Evolutionary conservation across 2,797 vertebrate species (phyloP), one percentile per base, ranked within the genome.

Genomic region (Gallinago stenura): DNA sequence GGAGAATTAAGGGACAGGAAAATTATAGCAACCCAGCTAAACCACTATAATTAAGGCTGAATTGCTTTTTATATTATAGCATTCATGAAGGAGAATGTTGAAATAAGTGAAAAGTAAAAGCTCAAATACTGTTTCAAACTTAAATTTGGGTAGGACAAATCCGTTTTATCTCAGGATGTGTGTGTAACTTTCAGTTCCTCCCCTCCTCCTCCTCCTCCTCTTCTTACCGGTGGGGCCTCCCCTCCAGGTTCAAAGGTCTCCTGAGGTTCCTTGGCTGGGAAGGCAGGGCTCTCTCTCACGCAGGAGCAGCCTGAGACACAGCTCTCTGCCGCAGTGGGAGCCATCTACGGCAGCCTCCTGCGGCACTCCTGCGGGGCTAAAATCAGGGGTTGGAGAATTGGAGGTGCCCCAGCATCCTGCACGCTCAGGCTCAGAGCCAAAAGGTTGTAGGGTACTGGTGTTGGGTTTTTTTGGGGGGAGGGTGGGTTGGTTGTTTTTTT

Each of bases 21-120:
- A 97, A 97, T 97, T 96, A 96, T 85, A 97, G 92, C 94, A 96
- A 93, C 95, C 83, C 85, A 94, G 93, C 80, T 93, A 94, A 97
- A 92, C 73, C 88, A 94, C 95, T 93, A 95, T 97, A 97, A 97
- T 97, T 97, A 97, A 96, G 92, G 68, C 92, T 96, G 92, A 97
- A 97, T 97, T 88, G 86, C 87, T 86, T 95, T 95, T 97, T 93
- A 84, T 93, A 90, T 93, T 97, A 88, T 73, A 73, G 68, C 94
- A 87, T 97, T 95, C 70, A 79, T 90, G 93, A 94, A 97, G 89
- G 60, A 90, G 83, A 96, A 94, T 93, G 93, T 96, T 97, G 94
- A 96, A 96, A 90, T 96, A 97, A 95, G 89, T 92, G 93, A 94
- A 88, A 90, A 94, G 75, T 77, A 93, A 95, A 89, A 95, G 91